Conservation (phyloP, 2,888 invertebrate species). For the Watsonalla cultraria region DNA sequence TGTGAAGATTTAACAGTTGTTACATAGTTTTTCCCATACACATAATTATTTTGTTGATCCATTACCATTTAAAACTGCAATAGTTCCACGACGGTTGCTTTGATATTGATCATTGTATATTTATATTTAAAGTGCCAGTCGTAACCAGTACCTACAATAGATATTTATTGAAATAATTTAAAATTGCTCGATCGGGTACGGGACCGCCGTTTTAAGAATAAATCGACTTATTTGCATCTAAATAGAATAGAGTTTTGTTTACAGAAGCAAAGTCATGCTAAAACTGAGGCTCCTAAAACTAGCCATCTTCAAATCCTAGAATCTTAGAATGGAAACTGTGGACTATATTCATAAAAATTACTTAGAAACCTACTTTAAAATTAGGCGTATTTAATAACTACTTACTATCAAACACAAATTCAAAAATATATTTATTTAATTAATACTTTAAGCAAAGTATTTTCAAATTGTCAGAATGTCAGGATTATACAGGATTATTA, state of each 20-base stretch:
- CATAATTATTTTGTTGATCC: conserved; percentile 70
- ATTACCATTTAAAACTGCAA: conserved; percentile 77
- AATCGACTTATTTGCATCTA: conserved; percentile 44
- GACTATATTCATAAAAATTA: too few relatives aligned
- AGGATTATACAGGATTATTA: too few relatives aligned
- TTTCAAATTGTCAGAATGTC: too few relatives aligned
- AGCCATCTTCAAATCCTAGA: too few relatives aligned
- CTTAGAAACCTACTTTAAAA: too few relatives aligned
- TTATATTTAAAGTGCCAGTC: conserved; percentile 14
- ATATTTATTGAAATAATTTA: conserved; percentile 62
- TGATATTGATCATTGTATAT: not conserved
- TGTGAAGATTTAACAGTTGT: conserved; percentile 70
- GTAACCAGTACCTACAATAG: conserved; percentile 67
- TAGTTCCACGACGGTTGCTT: conserved; percentile 50
- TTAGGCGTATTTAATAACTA: too few relatives aligned
- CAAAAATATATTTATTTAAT: too few relatives aligned
- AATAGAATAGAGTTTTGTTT: conserved; percentile 24
- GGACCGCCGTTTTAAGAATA: conserved; percentile 49
- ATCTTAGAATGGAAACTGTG: too few relatives aligned
- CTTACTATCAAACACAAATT: too few relatives aligned
- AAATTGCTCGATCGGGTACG: conserved; percentile 60
- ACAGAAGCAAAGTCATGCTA: conserved; percentile 6
- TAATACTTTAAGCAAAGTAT: too few relatives aligned
- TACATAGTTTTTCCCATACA: conserved; percentile 74
- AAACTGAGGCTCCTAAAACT: not conserved